These are phyloP conservation scores for Microctonus aethiopoides DNA, from an alignment of 2,888 invertebrate genomes.

Conservation along the genomic window DNA sequence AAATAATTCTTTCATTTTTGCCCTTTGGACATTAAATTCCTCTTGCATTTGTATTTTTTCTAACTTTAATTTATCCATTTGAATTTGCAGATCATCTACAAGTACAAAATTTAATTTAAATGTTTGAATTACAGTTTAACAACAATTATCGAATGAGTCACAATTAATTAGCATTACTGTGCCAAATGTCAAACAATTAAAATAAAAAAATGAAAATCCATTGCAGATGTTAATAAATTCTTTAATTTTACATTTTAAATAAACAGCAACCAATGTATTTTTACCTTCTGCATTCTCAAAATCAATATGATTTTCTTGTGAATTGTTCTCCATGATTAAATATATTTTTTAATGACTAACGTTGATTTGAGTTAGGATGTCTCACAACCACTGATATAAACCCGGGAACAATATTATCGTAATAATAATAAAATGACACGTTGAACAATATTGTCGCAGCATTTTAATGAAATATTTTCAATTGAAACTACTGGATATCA, in stretches of 20 bases:
- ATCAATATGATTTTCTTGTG: slow-evolving; percentile 42
- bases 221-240: background rate
- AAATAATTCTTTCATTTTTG: slow-evolving; percentile 92
- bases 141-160: background rate
- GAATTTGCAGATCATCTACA: slow-evolving; percentile 50
- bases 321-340: slow-evolving; percentile 52
- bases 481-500: background rate
- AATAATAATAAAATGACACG: slow-evolving; percentile 24
- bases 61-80: slow-evolving; percentile 61
- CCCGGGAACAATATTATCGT: slow-evolving; percentile 2
- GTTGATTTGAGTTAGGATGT: slow-evolving; percentile 4
- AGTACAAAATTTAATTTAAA: background rate
- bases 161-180: background rate
- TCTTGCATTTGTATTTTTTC: slow-evolving; percentile 80
- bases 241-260: no score
- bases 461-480: slow-evolving; percentile 10
- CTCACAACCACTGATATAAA: slow-evolving; percentile 20
- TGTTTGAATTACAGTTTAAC: background rate
- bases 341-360: slow-evolving; percentile 20
- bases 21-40: slow-evolving; percentile 91
- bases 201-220: background rate
- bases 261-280: slow-evolving; percentile 24
- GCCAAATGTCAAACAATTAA: background rate
- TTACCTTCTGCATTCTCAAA: slow-evolving; percentile 50
- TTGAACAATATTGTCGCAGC: slow-evolving; percentile 21